phyloP scores from a whole-genome alignment of 1,140 invertebrate genomes.

The Drosophila yakuba region DNA sequence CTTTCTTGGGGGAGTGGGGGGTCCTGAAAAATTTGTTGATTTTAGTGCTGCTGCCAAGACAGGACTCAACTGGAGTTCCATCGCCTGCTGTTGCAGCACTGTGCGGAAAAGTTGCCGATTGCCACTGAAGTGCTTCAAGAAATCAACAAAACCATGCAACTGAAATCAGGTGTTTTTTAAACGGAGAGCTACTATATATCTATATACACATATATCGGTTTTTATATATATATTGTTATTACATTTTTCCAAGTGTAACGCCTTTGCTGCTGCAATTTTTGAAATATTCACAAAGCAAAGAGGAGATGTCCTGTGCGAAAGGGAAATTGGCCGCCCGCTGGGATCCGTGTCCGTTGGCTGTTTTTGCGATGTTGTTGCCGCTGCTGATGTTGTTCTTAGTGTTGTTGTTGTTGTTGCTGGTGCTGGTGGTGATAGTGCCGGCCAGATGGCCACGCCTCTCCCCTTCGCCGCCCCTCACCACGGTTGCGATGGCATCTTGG shows the following conservation, averaged over 20 bases:
- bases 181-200: too few relatives aligned
- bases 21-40: slow-evolving; percentile 47
- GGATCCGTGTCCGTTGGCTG: slow-evolving; percentile 32
- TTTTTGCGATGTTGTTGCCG: slow-evolving; percentile 12
- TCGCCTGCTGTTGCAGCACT: slow-evolving; percentile 4
- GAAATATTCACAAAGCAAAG: slow-evolving; percentile 49
- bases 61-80: slow-evolving; percentile 14
- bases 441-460: slow-evolving; percentile 8
- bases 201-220: background rate
- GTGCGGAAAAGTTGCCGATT: background rate
- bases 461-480: background rate
- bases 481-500: slow-evolving; percentile 14
- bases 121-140: too few relatives aligned
- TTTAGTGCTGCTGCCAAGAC: slow-evolving; percentile 20
- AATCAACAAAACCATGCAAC: too few relatives aligned
- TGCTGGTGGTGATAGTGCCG: slow-evolving; percentile 24
- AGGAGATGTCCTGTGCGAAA: slow-evolving; percentile 30
- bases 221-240: background rate
- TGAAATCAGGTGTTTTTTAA: too few relatives aligned
- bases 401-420: background rate
- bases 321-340: slow-evolving; percentile 43
- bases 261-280: slow-evolving; percentile 25
- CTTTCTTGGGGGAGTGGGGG: slow-evolving; percentile 9
- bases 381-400: background rate
- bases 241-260: background rate